These are phyloP conservation scores for Dorcus parallelipipedus DNA, from an alignment of 2,888 invertebrate species.

Conservation along the genomic window DNA sequence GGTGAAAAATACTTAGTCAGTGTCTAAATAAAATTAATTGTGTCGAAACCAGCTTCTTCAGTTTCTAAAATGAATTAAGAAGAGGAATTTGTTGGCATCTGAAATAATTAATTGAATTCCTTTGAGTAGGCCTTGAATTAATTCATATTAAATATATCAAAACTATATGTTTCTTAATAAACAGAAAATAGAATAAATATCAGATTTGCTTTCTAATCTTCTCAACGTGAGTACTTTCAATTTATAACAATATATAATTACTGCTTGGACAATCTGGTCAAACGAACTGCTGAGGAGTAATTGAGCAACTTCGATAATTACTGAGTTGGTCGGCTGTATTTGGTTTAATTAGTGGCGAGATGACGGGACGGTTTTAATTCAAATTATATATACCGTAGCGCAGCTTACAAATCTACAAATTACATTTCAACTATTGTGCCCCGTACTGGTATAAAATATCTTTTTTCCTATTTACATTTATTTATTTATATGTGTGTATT, in stretches of 20 bases:
- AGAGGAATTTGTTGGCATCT: too few species aligned
- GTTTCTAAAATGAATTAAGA: too few species aligned
- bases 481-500: conserved; percentile 31
- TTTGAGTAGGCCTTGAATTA: background rate
- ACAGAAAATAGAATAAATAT: conserved; percentile 16
- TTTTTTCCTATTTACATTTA: conserved; percentile 25
- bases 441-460: conserved; percentile 19
- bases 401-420: conserved; percentile 40
- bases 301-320: conserved; percentile 16
- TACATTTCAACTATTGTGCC: conserved; percentile 36
- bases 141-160: background rate
- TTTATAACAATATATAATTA: conserved; percentile 24
- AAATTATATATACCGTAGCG: conserved; percentile 34
- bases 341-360: conserved; percentile 42
- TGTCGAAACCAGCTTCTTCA: too few species aligned
- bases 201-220: conserved; percentile 20
- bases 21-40: too few species aligned
- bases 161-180: conserved; percentile 14
- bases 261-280: conserved; percentile 12
- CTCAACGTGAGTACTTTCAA: conserved; percentile 17
- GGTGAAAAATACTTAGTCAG: too few species aligned
- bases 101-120: too few species aligned
- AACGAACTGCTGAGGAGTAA: conserved; percentile 9
- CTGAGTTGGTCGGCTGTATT: conserved; percentile 27
- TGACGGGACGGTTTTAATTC: conserved; percentile 41